A percentile compares a stretch with the other conserved stretches of the same genome.
Conservation (phyloP, 1,140 invertebrate genomes). For the Hypothenemus hampei region DNA sequence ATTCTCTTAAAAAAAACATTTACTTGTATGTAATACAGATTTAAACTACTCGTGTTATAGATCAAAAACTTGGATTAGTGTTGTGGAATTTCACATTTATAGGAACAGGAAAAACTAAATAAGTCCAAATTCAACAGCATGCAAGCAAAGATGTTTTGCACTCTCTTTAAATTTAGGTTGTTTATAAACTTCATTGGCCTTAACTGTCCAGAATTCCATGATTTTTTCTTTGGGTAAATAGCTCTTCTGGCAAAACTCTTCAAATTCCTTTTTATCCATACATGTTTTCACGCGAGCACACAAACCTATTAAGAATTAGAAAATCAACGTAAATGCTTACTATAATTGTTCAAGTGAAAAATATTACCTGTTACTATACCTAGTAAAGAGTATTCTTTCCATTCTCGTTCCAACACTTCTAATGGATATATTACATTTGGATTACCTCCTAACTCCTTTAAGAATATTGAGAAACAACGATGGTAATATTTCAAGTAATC, state of each 20-base stretch:
- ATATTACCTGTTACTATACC: background rate
- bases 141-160: background rate
- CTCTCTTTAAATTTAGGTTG: background rate
- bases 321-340: background rate
- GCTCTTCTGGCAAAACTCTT: background rate
- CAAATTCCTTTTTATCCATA: background rate
- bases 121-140: conserved; percentile 10
- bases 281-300: background rate
- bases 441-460: conserved; percentile 44
- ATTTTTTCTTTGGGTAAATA: background rate
- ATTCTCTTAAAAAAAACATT: no score
- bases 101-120: background rate
- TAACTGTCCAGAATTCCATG: background rate
- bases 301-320: background rate
- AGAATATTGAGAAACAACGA: conserved; percentile 44
- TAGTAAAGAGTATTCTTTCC: conserved; percentile 38
- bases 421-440: conserved; percentile 48
- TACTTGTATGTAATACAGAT: no score
- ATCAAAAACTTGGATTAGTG: no score
- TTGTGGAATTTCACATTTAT: no score
- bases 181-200: background rate
- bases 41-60: no score
- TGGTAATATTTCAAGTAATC: conserved; percentile 53
- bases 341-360: background rate
- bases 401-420: conserved; percentile 41